phyloP scores from a whole-genome alignment of 2,113 vertebrate genomes.

The Paramisgurnus dabryanus region DNA sequence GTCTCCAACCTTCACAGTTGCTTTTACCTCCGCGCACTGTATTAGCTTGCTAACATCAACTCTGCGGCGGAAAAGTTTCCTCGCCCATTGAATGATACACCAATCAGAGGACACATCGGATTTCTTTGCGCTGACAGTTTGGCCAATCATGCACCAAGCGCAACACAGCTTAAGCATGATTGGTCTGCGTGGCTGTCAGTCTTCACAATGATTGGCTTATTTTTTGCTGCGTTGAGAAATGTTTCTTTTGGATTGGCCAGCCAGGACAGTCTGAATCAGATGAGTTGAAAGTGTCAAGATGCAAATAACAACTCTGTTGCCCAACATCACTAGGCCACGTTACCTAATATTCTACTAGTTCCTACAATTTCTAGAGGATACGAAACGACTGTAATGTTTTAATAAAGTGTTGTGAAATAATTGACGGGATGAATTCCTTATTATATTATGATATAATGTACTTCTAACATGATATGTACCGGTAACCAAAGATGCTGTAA shows the following conservation, averaged over 20 bases:
- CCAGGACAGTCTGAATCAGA: not conserved
- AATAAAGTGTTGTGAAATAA: not conserved
- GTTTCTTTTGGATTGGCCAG: constrained; percentile 17
- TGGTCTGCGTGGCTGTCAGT: not conserved
- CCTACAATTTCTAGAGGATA: not conserved
- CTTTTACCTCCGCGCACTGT: constrained; percentile 51
- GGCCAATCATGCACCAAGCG: constrained; percentile 20
- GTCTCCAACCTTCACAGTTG: constrained; percentile 48
- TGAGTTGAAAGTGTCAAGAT: constrained; percentile 16
- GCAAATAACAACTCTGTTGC: not conserved
- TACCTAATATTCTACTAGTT: too few species aligned
- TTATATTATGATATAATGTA: too few species aligned
- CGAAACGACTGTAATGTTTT: not conserved
- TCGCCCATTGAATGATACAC: constrained; percentile 38
- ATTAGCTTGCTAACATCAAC: constrained; percentile 58
- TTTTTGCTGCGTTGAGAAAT: constrained; percentile 29
- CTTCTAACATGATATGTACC: too few species aligned
- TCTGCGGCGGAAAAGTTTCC: constrained; percentile 44
- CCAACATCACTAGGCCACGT: not conserved
- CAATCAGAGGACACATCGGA: constrained; percentile 57
- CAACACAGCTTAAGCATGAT: not conserved
- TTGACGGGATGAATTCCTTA: not conserved
- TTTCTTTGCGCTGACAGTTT: not conserved
- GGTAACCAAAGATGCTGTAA: too few species aligned
- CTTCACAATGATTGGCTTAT: constrained; percentile 4